Evolutionary conservation across 2,797 vertebrate genomes (phyloP).

Genomic region (Cyprinella venusta): DNA sequence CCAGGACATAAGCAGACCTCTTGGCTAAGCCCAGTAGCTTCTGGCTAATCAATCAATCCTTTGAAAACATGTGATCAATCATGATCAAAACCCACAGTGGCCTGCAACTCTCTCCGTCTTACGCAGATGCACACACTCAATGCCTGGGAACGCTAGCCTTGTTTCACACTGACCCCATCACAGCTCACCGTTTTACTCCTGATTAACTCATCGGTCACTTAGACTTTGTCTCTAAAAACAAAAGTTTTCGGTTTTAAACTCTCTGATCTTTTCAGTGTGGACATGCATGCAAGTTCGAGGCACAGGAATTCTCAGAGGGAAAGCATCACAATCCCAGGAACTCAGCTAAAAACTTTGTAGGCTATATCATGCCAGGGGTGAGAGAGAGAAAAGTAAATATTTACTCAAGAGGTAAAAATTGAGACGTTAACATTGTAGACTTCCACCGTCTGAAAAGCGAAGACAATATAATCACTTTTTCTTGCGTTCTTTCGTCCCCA

Average conservation of each 20-base stretch:
- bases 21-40: slow-evolving; percentile 58
- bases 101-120: slow-evolving; percentile 41
- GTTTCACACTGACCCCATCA: slow-evolving; percentile 38
- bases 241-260: slow-evolving; percentile 6
- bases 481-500: slow-evolving; percentile 14
- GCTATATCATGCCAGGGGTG: slow-evolving; percentile 20
- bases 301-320: slow-evolving; percentile 28
- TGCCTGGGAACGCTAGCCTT: slow-evolving; percentile 40
- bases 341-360: slow-evolving; percentile 38
- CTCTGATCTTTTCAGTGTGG: slow-evolving; percentile 15
- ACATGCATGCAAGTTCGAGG: slow-evolving; percentile 4
- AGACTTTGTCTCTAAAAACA: slow-evolving; percentile 21
- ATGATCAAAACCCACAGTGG: slow-evolving; percentile 59
- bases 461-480: slow-evolving; percentile 35
- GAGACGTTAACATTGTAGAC: slow-evolving; percentile 32
- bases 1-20: slow-evolving; percentile 61
- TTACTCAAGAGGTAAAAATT: slow-evolving; percentile 46
- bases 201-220: slow-evolving; percentile 41
- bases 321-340: slow-evolving; percentile 52
- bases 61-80: slow-evolving; percentile 62
- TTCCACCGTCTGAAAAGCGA: slow-evolving; percentile 25
- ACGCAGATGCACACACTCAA: slow-evolving; percentile 47
- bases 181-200: slow-evolving; percentile 31
- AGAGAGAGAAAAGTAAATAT: slow-evolving; percentile 42
- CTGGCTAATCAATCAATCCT: slow-evolving; percentile 62